Base-by-base conservation (phyloP, 1,140 invertebrate genomes). In the Solen grandis region DNA sequence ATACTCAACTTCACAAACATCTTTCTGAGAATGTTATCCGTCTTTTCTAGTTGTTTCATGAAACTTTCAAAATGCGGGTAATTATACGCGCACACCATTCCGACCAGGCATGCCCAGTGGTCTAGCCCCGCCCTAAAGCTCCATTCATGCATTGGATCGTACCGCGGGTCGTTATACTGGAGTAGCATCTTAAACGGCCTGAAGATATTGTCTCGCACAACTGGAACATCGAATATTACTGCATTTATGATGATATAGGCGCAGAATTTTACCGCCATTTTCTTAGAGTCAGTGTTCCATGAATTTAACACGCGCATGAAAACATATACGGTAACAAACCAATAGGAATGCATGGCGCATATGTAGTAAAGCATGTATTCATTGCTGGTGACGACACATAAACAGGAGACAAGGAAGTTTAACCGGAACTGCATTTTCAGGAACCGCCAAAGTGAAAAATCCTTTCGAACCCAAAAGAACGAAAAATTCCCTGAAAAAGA, bases 301-400 rank as follows among this genome's bases (percentile, higher is more conserved):
- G 82, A 84, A 16, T 66, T 60, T 22, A 86, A 69, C n/a, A 74
- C 57, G 13, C 85, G 33, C 88, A 89, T 89, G 70, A 87, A 87
- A 5, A 84, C 35, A 38, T 89, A 89, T 0, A 88, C 86, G 25
- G 84, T 83, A 27, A 89, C n/a, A 69, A 89, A 89, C 87, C 87
- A 89, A 84, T 88, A 88, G 38, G 88, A 88, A 76, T 89, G 88
- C 87, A 89, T 88, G 69, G 88, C 87, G 62, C 88, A 89, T 69
- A 89, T 89, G 79, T 89, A 89, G 79, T 89, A 89, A 1, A 88
- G 76, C 84, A 89, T 89, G 84, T 88, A 89, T 35, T 86, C 79
- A 68, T 88, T 88, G 73, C 77, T 68, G 5, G 86, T 85, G 22
- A 75, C 82, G 29, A 82, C 73, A 50, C 83, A 83, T 16, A 89